Base-by-base conservation (phyloP, 30 jellyfish, hydroid and myxozoan genomes). In the Aurelia aurita region DNA sequence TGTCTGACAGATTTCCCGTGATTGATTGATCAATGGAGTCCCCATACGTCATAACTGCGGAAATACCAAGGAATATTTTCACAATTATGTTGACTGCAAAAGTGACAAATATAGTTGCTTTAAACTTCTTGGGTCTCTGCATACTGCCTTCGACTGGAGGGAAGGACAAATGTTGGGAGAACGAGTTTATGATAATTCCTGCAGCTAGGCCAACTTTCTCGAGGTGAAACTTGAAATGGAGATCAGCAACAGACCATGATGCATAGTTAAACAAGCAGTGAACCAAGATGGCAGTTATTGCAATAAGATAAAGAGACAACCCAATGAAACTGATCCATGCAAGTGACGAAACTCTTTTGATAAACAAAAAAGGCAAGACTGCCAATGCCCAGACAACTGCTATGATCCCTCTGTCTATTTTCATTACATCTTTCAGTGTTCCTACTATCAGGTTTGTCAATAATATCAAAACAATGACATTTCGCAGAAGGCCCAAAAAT, bases 61-160 rank as follows among this genome's bases (percentile, higher is more conserved):
- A 44, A 22, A 86, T n/a, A 25, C 89, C 98, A 68, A 91, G 81
- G 63, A 54, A 66, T 3, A 85, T 54, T 55, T 91, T 91, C 22
- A 69, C 77, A 9, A 76, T 15, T 0, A 72, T 70, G 43, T 91
- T 91, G 28, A 85, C 21, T n/a, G 49, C 59, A 58, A 91, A 91
- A 58, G 96, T 29, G 4, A 44, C 88, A 15, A 29, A 25, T 5
- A 86, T 12, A 15, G 91, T 76, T 44, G 28, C 39, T 54, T 26
- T 44, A 68, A 58, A 85, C 9, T 18, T 25, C 55, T 87, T 45
- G 13, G 97, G 98, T 16, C 57, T 63, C 62, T 47, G 55, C 93
- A 91, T 77, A 60, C 98, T 91, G 0, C 98, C 98, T 80, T 91
- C 98, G 27, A 91, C 77, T 0, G 96, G 74, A n/a, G 98, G 98